Evolutionary conservation across 2,113 vertebrate species (phyloP).

Genomic region (Amia ocellicauda): DNA sequence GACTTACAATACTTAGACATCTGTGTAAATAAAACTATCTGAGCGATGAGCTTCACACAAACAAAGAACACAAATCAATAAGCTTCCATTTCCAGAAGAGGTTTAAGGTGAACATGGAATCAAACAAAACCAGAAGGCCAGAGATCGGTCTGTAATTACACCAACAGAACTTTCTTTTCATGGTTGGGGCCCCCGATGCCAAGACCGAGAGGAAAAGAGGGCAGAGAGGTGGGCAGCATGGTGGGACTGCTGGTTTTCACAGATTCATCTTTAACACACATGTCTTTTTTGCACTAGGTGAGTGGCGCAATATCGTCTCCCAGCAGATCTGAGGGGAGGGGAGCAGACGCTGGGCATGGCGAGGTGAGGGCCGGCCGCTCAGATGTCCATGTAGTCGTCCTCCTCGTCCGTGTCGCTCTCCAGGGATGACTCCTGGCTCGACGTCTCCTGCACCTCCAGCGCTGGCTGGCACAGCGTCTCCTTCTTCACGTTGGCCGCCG

Average conservation of each 20-base stretch:
- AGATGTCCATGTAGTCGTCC: conserved; percentile 94
- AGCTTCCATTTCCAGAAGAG: too few relatives aligned
- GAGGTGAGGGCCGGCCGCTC: conserved; percentile 39
- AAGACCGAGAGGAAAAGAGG: too few relatives aligned
- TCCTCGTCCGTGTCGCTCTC: conserved; percentile 97
- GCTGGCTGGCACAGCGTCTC: conserved; percentile 92
- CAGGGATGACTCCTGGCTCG: conserved; percentile 95
- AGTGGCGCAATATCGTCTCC: not conserved
- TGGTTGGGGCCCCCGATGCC: too few relatives aligned
- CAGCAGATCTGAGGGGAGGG: not conserved
- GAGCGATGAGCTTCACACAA: not conserved
- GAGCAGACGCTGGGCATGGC: not conserved
- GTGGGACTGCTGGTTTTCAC: not conserved
- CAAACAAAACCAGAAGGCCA: too few relatives aligned
- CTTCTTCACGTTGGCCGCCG: conserved; percentile 94
- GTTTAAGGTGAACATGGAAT: too few relatives aligned
- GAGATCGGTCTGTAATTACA: not conserved
- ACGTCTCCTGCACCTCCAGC: conserved; percentile 93
- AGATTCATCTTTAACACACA: not conserved
- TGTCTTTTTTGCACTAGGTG: too few relatives aligned
- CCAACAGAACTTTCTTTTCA: not conserved
- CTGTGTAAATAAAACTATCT: too few relatives aligned
- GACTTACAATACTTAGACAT: too few relatives aligned
- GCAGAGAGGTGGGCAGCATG: not conserved
- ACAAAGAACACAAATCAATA: not conserved